Base-by-base conservation (phyloP, 2,888 invertebrate genomes). In the Busseola fusca region DNA sequence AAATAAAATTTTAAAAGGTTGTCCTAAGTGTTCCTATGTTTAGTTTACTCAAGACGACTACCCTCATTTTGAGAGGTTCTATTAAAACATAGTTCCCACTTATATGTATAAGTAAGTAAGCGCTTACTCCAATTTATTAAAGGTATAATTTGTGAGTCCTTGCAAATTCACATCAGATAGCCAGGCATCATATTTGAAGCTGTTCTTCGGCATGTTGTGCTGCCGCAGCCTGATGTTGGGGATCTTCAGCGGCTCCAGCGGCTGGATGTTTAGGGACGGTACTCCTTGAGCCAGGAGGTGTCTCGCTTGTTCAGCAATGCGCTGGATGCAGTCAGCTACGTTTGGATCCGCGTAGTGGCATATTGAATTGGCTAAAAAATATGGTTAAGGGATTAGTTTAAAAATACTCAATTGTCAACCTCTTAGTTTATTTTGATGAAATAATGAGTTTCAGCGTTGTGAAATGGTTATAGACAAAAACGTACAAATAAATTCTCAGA, bases 281-380 rank as follows among this genome's bases (percentile, higher is more conserved):
- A 97, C 96, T 21, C 97, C 97, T 65, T 92, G 91, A 0, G 95
- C 93, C 3, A 97, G 91, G 48, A 96, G 93, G 0, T 91, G 91
- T 62, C 96, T 91, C 0, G 97, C 94, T 56, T 94, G 91, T 68
- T 96, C 96, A 9, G 96, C 96, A 54, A 96, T 93, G 25, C 95
- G 93, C 64, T 93, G 93, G 69, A 97, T 96, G 87, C 97, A 97
- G 21, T 92, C 92, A 12, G 96, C 93, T 25, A 97, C 93, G 27
- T 96, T 91, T 0, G 96, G 96, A 78, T 96, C 96, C 48, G 92
- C 93, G 89, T 96, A 96, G 89, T 96, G 96, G 87, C 97, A 97
- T 62, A 95, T 80, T 74, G 95, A 94, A 68, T 84, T 84, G 0
- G 64, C 85, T 85, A 21, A 6, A 75, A 50, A 4, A 40, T 40